A percentile compares a stretch with the other conserved stretches of the same genome.
These are phyloP conservation scores for Catocala nupta DNA, from an alignment of 2,888 invertebrate genomes.

Conservation along the genomic window DNA sequence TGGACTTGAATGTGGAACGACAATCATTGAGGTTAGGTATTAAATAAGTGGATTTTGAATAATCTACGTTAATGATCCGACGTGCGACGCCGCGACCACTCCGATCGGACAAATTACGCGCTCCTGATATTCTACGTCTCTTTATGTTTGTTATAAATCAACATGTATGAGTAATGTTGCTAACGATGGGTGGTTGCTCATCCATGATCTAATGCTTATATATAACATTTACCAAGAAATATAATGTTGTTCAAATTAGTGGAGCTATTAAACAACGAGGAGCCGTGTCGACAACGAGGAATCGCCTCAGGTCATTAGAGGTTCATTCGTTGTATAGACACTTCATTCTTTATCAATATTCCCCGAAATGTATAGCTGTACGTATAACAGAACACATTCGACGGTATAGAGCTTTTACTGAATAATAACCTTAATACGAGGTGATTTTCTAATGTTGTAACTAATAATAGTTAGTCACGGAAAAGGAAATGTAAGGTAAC, in stretches of 20 bases:
- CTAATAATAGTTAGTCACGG: slow-evolving; percentile 62
- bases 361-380: no score
- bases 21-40: slow-evolving; percentile 49
- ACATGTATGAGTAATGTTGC: neutral
- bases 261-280: neutral
- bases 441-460: slow-evolving; percentile 5
- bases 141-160: slow-evolving; percentile 17
- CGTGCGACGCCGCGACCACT: no score
- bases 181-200: neutral
- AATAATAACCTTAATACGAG: no score
- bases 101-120: no score
- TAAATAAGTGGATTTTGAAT: slow-evolving; percentile 43
- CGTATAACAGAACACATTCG: no score
- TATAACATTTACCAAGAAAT: neutral
- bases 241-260: neutral
- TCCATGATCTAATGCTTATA: neutral
- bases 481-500: slow-evolving; percentile 48
- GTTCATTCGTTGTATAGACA: no score
- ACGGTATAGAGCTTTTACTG: no score
- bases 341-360: no score
- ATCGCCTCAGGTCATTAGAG: no score
- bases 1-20: slow-evolving; percentile 39
- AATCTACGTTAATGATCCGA: slow-evolving; percentile 31
- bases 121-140: no score
- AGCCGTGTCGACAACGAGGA: no score